Evolutionary conservation across 2,113 vertebrate genomes (phyloP).

Genomic region (Suricata suricatta): DNA sequence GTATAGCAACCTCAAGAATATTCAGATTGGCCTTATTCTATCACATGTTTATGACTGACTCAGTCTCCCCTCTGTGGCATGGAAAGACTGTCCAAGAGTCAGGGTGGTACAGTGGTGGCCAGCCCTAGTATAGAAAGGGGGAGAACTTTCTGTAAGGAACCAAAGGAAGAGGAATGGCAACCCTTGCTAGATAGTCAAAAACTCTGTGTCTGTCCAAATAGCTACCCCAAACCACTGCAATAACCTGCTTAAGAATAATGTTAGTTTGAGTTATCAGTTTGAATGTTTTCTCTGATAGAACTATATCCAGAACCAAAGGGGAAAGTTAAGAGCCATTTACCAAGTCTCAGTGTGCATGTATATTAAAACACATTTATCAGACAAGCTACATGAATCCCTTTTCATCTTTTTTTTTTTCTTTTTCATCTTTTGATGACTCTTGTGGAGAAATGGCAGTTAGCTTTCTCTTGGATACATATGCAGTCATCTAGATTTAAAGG

Average conservation of each 20-base stretch:
- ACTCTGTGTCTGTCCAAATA: not conserved
- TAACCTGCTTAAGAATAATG: not conserved
- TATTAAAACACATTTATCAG: not conserved
- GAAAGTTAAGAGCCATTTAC: constrained; percentile 14
- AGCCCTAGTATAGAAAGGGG: not conserved
- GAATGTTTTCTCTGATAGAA: constrained; percentile 16
- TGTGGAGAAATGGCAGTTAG: constrained; percentile 56
- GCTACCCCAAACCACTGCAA: not conserved
- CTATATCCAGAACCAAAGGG: not conserved
- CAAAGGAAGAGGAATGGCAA: not conserved
- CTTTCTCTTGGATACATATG: constrained; percentile 52
- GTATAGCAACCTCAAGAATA: not conserved
- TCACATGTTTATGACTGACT: not conserved
- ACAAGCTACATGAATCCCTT: not conserved
- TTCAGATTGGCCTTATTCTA: not conserved
- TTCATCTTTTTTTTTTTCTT: not conserved
- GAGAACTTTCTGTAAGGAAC: not conserved
- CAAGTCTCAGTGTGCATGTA: not conserved
- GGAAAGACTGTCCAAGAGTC: not conserved
- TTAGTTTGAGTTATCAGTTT: not conserved
- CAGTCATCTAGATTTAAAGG: constrained; percentile 61
- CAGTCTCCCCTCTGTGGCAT: accelerated
- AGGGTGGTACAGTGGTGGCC: not conserved
- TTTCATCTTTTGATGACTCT: constrained; percentile 31
- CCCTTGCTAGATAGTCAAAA: constrained; percentile 3